phyloP scores from a whole-genome alignment of 2,113 vertebrate genomes.

The Nematolebias whitei region DNA sequence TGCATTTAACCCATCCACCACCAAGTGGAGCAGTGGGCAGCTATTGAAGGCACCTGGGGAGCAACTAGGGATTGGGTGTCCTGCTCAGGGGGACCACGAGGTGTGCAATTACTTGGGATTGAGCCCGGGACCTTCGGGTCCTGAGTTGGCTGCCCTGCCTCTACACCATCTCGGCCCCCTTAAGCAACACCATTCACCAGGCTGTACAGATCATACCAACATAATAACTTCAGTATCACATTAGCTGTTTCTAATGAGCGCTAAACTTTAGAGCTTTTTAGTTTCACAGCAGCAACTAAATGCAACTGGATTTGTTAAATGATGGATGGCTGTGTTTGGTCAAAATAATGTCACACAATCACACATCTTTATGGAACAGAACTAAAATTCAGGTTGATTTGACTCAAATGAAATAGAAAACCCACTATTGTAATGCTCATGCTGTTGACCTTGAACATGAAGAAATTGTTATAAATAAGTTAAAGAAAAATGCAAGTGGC shows the following conservation, averaged over 20 bases:
- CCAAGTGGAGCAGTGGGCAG: no score
- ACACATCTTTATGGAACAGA: background rate
- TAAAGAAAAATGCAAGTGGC: conserved; percentile 23
- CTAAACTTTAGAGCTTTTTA: conserved; percentile 45
- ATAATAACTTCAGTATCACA: conserved; percentile 64
- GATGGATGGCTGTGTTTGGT: conserved; percentile 58
- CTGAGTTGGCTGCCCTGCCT: no score
- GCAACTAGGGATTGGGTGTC: no score
- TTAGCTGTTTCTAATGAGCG: conserved; percentile 46
- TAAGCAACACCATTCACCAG: conserved; percentile 63
- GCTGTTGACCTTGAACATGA: conserved; percentile 13
- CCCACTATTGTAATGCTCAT: background rate
- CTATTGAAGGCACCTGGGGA: no score
- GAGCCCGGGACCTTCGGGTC: no score
- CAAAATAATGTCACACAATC: conserved; percentile 51
- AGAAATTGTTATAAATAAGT: conserved; percentile 30
- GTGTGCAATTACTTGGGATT: no score
- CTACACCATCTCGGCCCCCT: no score
- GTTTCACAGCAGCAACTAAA: conserved; percentile 37
- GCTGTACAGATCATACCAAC: conserved; percentile 68
- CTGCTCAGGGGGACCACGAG: no score
- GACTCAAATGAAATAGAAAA: conserved; percentile 21
- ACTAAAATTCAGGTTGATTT: conserved; percentile 37
- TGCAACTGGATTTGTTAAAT: conserved; percentile 53
- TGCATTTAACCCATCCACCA: no score